These are phyloP conservation scores for Criorhina ranunculi DNA, from an alignment of 2,888 invertebrate genomes.

Conservation along the genomic window DNA sequence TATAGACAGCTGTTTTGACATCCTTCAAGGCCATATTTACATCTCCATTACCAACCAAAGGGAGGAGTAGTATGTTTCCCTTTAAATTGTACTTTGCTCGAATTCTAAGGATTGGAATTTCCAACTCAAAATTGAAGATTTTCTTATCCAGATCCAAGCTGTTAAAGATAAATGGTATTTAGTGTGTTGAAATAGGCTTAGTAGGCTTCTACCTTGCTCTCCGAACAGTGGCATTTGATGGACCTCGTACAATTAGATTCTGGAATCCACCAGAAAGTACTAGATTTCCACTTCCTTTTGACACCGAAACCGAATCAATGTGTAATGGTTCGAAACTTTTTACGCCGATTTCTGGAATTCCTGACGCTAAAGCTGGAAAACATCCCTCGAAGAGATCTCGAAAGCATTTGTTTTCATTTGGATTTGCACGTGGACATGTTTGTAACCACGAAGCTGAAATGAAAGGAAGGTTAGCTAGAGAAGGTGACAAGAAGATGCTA, in stretches of 20 bases:
- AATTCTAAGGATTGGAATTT: conserved; percentile 86
- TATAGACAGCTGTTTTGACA: conserved; percentile 85
- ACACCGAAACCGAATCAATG: conserved; percentile 86
- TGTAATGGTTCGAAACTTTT: conserved; percentile 86
- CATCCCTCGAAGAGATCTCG: conserved; percentile 85
- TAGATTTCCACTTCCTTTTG: conserved; percentile 86
- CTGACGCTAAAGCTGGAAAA: conserved; percentile 86
- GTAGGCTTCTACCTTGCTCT: conserved; percentile 80
- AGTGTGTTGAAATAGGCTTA: too few relatives aligned
- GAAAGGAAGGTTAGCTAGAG: conserved; percentile 35
- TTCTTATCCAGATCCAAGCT: conserved; percentile 86
- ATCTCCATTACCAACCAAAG: conserved; percentile 86
- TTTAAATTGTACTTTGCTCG: conserved; percentile 86
- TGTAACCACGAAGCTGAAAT: conserved; percentile 86
- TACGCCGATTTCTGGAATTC: conserved; percentile 87
- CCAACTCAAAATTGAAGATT: conserved; percentile 86
- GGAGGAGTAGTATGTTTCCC: conserved; percentile 86
- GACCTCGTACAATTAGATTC: conserved; percentile 86
- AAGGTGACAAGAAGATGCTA: conserved; percentile 1
- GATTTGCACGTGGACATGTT: conserved; percentile 85
- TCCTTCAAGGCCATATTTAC: conserved; percentile 86
- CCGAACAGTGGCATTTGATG: conserved; percentile 86
- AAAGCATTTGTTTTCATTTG: conserved; percentile 86
- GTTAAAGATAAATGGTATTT: conserved; percentile 77
- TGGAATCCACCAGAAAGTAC: conserved; percentile 86